These are phyloP conservation scores for Propithecus coquereli DNA, from an alignment of 2,113 vertebrate genomes.

Conservation along the genomic window DNA sequence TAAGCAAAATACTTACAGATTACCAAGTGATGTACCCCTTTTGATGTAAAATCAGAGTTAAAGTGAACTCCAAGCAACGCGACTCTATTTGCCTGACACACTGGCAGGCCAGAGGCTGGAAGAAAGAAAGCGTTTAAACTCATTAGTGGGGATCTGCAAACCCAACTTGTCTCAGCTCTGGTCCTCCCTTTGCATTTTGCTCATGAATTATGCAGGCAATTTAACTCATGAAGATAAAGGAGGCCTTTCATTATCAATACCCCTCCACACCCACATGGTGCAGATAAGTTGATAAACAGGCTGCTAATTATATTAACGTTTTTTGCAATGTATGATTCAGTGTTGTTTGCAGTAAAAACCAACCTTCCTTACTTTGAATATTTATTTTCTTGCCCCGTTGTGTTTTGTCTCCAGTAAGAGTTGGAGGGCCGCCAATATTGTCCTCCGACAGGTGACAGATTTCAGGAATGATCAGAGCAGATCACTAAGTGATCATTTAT, in stretches of 20 bases:
- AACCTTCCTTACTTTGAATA: neutral
- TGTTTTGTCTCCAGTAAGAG: neutral
- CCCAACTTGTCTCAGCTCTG: neutral
- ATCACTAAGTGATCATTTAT: constrained; percentile 46
- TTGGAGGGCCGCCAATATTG: neutral
- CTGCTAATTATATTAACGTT: constrained; percentile 14
- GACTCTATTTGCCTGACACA: neutral
- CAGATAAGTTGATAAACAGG: constrained; percentile 21
- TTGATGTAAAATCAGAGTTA: constrained; percentile 16
- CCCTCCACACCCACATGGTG: neutral
- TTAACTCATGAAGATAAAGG: neutral
- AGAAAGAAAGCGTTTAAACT: constrained; percentile 21
- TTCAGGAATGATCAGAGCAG: constrained; percentile 37
- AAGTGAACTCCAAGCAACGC: neutral
- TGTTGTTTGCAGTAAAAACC: neutral
- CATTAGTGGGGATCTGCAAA: neutral
- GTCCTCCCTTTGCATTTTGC: neutral
- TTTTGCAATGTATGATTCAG: neutral
- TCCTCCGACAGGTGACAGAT: constrained; percentile 38
- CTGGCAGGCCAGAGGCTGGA: neutral
- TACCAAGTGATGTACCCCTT: neutral
- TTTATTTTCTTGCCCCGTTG: neutral
- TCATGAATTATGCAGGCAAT: constrained; percentile 45
- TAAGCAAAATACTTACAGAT: constrained; percentile 40
- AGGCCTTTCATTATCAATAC: neutral